A percentile compares a stretch with the other conserved stretches of the same genome.
phyloP scores from a whole-genome alignment of 2,888 invertebrate species.

The Oxytorus armatus region DNA sequence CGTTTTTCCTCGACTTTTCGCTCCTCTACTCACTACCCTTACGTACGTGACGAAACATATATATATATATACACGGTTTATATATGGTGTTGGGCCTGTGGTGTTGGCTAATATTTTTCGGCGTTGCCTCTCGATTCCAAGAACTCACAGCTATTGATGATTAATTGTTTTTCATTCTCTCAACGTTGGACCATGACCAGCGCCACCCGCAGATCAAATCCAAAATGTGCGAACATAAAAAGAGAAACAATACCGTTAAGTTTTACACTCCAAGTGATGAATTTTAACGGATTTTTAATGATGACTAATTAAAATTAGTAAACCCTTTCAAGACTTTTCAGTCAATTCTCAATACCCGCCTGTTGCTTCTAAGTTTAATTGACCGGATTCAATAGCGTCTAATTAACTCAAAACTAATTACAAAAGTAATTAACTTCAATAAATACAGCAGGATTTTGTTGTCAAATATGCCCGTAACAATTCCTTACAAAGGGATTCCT shows the following conservation, averaged over 20 bases:
- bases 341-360: too few relatives aligned
- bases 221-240: not conserved
- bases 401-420: too few relatives aligned
- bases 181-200: not conserved
- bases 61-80: slow-evolving; percentile 12
- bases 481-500: too few relatives aligned
- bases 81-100: slow-evolving; percentile 47
- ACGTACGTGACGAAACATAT: not conserved
- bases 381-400: too few relatives aligned
- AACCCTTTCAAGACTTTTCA: not conserved
- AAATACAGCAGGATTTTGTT: too few relatives aligned
- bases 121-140: slow-evolving; percentile 74
- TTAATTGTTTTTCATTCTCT: slow-evolving; percentile 61
- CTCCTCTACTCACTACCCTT: slow-evolving; percentile 18
- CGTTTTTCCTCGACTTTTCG: slow-evolving; percentile 39
- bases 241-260: not conserved
- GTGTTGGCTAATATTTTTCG: slow-evolving; percentile 80
- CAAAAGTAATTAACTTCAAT: too few relatives aligned
- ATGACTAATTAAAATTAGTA: not conserved
- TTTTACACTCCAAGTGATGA: not conserved
- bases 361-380: too few relatives aligned
- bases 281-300: not conserved
- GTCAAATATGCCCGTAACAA: too few relatives aligned
- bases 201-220: slow-evolving; percentile 2
- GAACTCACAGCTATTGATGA: slow-evolving; percentile 66